phyloP scores from a whole-genome alignment of 1,140 invertebrate species.

The Maconellicoccus hirsutus region DNA sequence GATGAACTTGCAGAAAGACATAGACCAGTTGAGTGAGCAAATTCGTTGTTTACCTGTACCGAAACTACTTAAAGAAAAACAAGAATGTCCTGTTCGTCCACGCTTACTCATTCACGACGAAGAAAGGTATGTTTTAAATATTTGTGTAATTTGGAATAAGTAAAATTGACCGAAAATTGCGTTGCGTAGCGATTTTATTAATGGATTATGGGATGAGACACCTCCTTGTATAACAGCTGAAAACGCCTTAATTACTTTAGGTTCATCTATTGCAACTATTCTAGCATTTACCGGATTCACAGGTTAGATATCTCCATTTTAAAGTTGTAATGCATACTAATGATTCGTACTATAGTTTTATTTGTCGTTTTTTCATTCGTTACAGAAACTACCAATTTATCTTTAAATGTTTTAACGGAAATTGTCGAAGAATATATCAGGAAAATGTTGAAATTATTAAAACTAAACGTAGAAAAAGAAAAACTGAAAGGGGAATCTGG shows the following conservation, averaged over 20 bases:
- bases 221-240: not conserved
- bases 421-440: not conserved
- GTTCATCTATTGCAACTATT: not conserved
- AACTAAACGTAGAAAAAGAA: conserved; percentile 2
- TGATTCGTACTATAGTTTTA: not conserved
- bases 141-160: too few species aligned
- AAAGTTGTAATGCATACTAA: not conserved
- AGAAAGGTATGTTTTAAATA: not conserved
- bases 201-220: not conserved
- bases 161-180: too few species aligned
- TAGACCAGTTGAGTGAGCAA: not conserved
- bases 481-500: not conserved
- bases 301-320: too few species aligned
- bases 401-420: not conserved
- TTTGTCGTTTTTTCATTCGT: not conserved
- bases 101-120: not conserved
- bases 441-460: not conserved
- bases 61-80: not conserved
- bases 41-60: not conserved
- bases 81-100: not conserved
- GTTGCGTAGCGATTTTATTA: not conserved
- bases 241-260: not conserved
- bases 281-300: not conserved
- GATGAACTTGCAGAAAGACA: not conserved
- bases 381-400: not conserved